A percentile compares a stretch with the other conserved stretches of the same genome.
These are phyloP conservation scores for Melanerpes formicivorus DNA, from an alignment of 2,113 vertebrate genomes.

Conservation along the genomic window DNA sequence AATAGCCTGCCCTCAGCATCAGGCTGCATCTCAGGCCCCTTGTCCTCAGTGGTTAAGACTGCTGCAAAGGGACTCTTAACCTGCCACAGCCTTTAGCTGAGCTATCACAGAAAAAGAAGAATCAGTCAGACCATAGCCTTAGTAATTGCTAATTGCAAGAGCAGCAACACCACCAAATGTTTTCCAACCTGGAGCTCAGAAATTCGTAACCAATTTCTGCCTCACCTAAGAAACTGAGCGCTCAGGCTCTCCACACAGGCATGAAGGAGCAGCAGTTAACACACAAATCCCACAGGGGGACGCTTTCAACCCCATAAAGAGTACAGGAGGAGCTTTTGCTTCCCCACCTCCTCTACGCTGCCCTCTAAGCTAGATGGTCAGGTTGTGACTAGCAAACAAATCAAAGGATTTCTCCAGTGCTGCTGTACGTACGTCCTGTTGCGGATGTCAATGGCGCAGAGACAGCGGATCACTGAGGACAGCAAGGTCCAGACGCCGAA, in stretches of 20 bases:
- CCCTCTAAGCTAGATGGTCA: neutral
- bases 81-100: neutral
- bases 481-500: constrained; percentile 96
- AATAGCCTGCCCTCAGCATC: neutral
- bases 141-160: neutral
- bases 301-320: fast-evolving
- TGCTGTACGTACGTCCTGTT: constrained; percentile 87
- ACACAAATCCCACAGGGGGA: neutral
- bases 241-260: neutral
- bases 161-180: fast-evolving
- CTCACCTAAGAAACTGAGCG: neutral
- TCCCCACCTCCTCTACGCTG: neutral
- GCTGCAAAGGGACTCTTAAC: neutral
- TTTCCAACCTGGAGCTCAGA: neutral
- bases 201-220: neutral
- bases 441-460: constrained; percentile 94
- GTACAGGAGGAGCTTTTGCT: neutral
- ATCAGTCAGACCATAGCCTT: neutral
- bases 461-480: constrained; percentile 92
- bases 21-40: neutral
- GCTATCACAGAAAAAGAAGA: neutral
- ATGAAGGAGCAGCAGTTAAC: neutral
- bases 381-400: neutral
- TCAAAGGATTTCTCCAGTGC: neutral
- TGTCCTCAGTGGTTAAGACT: neutral